These are phyloP conservation scores for Clarias batrachus DNA, from an alignment of 2,113 vertebrate species.

Conservation along the genomic window DNA sequence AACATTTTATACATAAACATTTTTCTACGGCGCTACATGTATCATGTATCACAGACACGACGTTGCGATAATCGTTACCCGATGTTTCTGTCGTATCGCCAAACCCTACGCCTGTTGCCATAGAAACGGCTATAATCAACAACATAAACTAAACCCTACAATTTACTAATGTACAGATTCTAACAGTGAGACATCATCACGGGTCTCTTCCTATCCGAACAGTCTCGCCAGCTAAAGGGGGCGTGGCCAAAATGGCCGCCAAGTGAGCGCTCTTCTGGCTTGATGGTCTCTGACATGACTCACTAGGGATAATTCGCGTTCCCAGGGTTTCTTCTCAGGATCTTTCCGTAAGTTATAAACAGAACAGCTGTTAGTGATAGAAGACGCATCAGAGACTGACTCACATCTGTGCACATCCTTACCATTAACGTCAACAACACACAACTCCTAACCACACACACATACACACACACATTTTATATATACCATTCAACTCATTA, in stretches of 20 bases:
- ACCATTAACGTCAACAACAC: not conserved
- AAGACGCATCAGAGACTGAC: not conserved
- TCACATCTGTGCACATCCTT: constrained; percentile 14
- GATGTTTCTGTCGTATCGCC: not conserved
- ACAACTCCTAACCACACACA: not conserved
- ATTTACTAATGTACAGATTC: not conserved
- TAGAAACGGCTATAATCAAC: not conserved
- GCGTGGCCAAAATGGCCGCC: not conserved
- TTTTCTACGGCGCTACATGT: not conserved
- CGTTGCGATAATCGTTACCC: not conserved
- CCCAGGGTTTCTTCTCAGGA: not conserved
- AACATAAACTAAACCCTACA: not conserved
- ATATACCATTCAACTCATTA: not conserved
- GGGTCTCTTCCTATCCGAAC: not conserved
- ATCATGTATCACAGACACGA: not conserved
- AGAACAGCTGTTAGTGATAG: constrained; percentile 8
- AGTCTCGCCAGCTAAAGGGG: not conserved
- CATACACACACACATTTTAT: not conserved
- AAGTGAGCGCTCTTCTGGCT: not conserved
- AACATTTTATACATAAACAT: not conserved
- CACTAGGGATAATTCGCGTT: not conserved
- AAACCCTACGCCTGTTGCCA: not conserved
- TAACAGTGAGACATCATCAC: not conserved
- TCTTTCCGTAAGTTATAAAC: not conserved
- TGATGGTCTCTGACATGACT: not conserved